Base-by-base conservation (phyloP, 1,140 invertebrate genomes). In the Vollenhovia emeryi region DNA sequence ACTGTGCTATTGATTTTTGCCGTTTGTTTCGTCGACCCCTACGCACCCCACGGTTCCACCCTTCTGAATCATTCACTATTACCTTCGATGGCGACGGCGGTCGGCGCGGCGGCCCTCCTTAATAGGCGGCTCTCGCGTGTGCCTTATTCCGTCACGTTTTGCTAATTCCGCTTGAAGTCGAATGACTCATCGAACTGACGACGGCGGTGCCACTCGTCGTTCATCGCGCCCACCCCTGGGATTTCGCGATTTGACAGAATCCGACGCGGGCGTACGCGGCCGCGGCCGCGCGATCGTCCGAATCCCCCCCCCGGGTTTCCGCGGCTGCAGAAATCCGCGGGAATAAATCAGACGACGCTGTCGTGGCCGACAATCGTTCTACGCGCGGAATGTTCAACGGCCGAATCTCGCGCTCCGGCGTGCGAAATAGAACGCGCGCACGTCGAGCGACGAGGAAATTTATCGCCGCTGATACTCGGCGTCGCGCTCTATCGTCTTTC, bases 61-160 rank as follows among this genome's bases (percentile, higher is more conserved):
- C 88, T 85, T 80, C 84, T 87, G 84, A 90, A 86, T 88, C 79
- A 85, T 84, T 88, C 86, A 76, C 84, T 85, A 85, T 90, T 85
- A 76, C 85, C 78, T 66, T 36, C 50, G 45, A 52, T 82, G 30
- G 59, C 40, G 75, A 43, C 11, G 36, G 78, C 27, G 30, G 60
- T 27, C n/a, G 45, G 33, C n/a, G n/a, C n/a, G n/a, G 68, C 84
- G 85, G 57, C 85, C 85, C 48, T 74, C 50, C 24, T 66, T 76
- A 75, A 85, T 88, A 60, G 36, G n/a, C 48, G 55, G 7, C 5
- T 45, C 50, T 73, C 45, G 55, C 68, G 85, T 52, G 86, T 52
- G 86, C 30, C 62, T 43, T 84, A 43, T 21, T 40, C 40, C 86
- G 79, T 71, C 87, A 45, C 87, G 66, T 88, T 87, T 84, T 30